Evolutionary conservation across 1,140 invertebrate genomes (phyloP).

Genomic region (Lordiphosa mommai): DNA sequence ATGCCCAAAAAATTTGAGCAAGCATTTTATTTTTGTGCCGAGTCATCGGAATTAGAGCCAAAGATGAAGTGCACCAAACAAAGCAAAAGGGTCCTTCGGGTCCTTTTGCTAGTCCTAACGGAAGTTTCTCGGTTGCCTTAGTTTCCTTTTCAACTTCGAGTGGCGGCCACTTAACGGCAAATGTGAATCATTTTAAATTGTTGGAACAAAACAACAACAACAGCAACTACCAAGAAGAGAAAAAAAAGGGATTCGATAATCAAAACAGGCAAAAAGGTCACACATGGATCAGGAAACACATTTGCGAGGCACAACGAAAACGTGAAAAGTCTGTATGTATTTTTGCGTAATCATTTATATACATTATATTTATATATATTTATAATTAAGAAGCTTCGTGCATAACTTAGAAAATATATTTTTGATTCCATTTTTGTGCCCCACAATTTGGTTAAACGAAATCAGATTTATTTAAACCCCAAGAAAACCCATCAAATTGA

Average conservation of each 20-base stretch:
- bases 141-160: constrained; percentile 27
- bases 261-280: constrained; percentile 48
- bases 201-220: constrained; percentile 13
- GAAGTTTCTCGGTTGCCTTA: constrained; percentile 12
- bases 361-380: no score
- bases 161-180: constrained; percentile 63
- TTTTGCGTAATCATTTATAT: no score
- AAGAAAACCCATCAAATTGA: constrained; percentile 21
- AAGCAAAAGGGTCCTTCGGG: constrained; percentile 1
- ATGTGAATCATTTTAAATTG: constrained; percentile 75
- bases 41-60: constrained; percentile 24
- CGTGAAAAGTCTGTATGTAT: constrained; percentile 11
- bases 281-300: constrained; percentile 5
- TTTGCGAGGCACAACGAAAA: neutral
- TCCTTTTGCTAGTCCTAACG: neutral
- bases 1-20: constrained; percentile 35
- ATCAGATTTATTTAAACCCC: no score
- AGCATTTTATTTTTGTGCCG: constrained; percentile 29
- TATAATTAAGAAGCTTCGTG: no score
- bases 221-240: neutral
- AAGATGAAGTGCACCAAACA: neutral
- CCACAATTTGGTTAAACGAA: no score
- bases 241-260: constrained; percentile 39
- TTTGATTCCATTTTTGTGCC: no score
- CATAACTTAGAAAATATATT: no score